Percentiles rank a stretch among this genome's conserved stretches.
Conservation (phyloP, 2,113 vertebrate genomes). For the Ascaphus truei region DNA sequence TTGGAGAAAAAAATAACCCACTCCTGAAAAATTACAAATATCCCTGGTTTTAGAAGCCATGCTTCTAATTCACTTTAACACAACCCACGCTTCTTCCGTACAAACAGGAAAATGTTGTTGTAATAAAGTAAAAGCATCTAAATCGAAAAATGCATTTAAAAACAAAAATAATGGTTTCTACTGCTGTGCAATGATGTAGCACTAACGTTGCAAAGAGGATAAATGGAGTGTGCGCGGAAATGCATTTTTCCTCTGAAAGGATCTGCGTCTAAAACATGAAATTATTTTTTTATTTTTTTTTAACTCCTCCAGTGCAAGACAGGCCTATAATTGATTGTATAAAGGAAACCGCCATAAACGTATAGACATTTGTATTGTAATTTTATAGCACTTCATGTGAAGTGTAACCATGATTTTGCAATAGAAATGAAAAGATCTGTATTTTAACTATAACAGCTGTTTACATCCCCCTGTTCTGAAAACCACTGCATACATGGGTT, state of each 20-base stretch:
- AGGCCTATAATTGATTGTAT: neutral
- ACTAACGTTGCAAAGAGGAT: constrained; percentile 9
- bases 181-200: constrained; percentile 28
- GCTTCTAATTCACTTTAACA: neutral
- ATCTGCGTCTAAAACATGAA: neutral
- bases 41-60: neutral
- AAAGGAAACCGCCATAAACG: neutral
- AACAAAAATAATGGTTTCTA: neutral
- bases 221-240: neutral
- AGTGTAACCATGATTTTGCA: neutral
- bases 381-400: neutral
- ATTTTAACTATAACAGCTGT: no score
- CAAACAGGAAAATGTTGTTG: neutral
- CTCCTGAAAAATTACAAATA: neutral
- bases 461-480: no score
- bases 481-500: no score
- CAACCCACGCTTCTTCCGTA: neutral
- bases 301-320: neutral
- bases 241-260: constrained; percentile 9
- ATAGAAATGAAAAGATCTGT: no score
- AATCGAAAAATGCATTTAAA: neutral
- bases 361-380: neutral
- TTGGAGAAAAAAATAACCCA: neutral
- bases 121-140: constrained; percentile 1
- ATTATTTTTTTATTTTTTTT: no score